phyloP scores from a whole-genome alignment of 2,797 vertebrate genomes.

The Crocodylus rhombifer region DNA sequence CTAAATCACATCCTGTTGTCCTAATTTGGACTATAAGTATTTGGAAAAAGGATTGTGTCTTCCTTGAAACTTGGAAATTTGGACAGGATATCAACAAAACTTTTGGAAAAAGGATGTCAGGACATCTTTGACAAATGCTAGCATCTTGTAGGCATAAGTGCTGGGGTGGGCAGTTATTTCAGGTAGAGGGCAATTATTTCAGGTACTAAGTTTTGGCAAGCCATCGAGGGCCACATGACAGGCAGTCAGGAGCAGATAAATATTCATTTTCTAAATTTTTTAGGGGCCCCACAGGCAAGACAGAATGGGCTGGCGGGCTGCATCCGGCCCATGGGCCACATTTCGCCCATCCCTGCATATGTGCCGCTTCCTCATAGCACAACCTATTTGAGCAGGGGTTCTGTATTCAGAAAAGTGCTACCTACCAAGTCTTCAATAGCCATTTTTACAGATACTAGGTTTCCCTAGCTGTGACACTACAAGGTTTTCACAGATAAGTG shows the following conservation, averaged over 20 bases:
- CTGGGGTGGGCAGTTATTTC: too few relatives aligned
- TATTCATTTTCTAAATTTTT: too few relatives aligned
- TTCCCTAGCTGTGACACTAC: neutral
- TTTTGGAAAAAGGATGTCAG: neutral
- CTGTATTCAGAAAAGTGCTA: neutral
- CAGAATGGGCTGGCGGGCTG: too few relatives aligned
- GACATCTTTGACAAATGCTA: neutral
- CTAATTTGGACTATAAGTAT: neutral
- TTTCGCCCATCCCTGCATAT: too few relatives aligned
- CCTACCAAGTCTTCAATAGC: neutral
- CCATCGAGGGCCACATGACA: too few relatives aligned
- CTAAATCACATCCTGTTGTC: neutral
- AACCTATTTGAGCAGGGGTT: neutral
- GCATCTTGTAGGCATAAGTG: neutral
- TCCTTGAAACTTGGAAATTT: neutral
- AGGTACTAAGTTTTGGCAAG: too few relatives aligned
- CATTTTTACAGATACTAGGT: neutral
- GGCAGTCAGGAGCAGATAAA: too few relatives aligned
- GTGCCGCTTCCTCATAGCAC: neutral
- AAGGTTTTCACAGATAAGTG: neutral
- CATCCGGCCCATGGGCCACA: too few relatives aligned
- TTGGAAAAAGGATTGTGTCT: neutral
- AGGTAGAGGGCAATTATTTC: too few relatives aligned
- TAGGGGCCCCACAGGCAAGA: too few relatives aligned
- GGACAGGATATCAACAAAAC: neutral